A percentile compares a stretch with the other conserved stretches of the same genome.
Conservation (phyloP, 2,888 invertebrate species). For the Lingula anatina region DNA sequence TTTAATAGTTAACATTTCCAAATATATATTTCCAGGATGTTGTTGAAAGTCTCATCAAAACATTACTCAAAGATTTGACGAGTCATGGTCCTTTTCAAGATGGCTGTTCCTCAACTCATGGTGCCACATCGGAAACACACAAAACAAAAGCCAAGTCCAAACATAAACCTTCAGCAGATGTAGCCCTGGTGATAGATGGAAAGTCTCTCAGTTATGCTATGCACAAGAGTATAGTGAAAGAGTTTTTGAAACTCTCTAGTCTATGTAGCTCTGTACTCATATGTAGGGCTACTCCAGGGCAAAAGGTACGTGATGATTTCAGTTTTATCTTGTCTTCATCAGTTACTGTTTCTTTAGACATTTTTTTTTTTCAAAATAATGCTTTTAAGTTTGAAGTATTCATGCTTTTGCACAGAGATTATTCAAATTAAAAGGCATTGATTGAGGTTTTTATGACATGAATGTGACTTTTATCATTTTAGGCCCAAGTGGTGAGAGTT, state of each 20-base stretch:
- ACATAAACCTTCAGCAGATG: too few species aligned
- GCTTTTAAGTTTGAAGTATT: not conserved
- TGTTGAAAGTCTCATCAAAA: too few species aligned
- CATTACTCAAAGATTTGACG: too few species aligned
- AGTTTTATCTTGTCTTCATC: not conserved
- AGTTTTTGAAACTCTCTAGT: slow-evolving; percentile 77
- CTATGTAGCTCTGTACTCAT: slow-evolving; percentile 86
- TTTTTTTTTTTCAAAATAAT: slow-evolving; percentile 1
- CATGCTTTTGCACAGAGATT: not conserved
- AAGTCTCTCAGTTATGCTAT: slow-evolving; percentile 87
- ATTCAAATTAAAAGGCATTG: not conserved
- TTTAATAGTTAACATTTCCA: too few species aligned
- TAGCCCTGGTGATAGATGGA: slow-evolving; percentile 91
- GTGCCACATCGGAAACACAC: too few species aligned
- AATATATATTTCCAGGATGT: too few species aligned
- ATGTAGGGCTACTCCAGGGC: slow-evolving; percentile 86
- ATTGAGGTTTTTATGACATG: too few species aligned
- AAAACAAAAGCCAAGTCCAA: too few species aligned
- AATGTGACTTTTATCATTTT: slow-evolving; percentile 62
- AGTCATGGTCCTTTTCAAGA: too few species aligned
- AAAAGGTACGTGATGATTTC: slow-evolving; percentile 59
- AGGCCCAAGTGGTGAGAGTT: slow-evolving; percentile 74
- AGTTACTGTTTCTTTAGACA: not conserved
- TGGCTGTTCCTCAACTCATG: too few species aligned
- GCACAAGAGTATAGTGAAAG: slow-evolving; percentile 71